These are phyloP conservation scores for Meiosimyza platycephala DNA, from an alignment of 2,888 invertebrate genomes.

Conservation along the genomic window DNA sequence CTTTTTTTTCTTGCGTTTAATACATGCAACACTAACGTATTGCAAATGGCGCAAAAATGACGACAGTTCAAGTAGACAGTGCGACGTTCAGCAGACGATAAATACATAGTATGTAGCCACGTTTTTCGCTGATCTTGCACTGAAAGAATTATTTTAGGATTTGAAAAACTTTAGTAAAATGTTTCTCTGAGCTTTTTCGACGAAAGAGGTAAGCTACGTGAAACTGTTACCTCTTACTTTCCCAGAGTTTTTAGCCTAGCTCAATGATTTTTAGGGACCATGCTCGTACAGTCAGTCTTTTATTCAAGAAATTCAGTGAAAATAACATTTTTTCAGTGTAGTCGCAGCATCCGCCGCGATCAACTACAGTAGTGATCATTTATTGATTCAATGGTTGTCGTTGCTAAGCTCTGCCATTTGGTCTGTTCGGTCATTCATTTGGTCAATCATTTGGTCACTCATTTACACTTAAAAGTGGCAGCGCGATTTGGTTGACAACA, in stretches of 20 bases:
- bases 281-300: too few species aligned
- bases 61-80: conserved; percentile 17
- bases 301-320: too few species aligned
- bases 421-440: not conserved
- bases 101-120: too few species aligned
- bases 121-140: too few species aligned
- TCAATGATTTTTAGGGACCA: too few species aligned
- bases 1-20: not conserved
- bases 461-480: conserved; percentile 30
- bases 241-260: too few species aligned
- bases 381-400: conserved; percentile 17
- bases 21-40: not conserved
- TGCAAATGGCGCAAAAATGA: not conserved
- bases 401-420: not conserved
- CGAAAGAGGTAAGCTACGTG: too few species aligned
- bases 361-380: not conserved
- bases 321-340: not conserved
- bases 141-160: too few species aligned
- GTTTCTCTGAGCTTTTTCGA: too few species aligned
- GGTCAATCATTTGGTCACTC: conserved; percentile 11
- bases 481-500: conserved; percentile 24
- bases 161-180: too few species aligned
- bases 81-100: not conserved
- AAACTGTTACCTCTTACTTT: too few species aligned
- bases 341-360: not conserved